phyloP scores from a whole-genome alignment of 2,113 vertebrate genomes.

The Osmerus eperlanus region DNA sequence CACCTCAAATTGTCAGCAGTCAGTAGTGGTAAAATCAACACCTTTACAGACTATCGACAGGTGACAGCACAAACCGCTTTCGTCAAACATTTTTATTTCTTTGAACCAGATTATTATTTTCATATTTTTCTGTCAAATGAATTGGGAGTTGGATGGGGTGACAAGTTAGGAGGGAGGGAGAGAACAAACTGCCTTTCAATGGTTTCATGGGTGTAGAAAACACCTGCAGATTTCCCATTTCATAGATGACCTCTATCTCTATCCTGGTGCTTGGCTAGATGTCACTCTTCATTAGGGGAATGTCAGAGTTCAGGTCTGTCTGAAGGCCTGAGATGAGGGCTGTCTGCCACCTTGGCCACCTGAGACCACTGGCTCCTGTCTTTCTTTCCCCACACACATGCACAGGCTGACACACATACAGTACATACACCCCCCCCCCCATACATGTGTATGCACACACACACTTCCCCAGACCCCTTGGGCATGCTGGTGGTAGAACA shows the following conservation, averaged over 20 bases:
- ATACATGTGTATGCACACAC: no score
- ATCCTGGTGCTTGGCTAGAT: neutral
- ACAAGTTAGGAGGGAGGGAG: neutral
- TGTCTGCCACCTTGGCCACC: neutral
- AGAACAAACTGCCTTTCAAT: neutral
- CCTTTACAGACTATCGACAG: no score
- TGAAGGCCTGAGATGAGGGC: neutral
- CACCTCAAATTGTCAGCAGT: no score
- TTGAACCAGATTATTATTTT: no score
- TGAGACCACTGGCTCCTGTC: neutral
- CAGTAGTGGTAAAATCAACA: no score
- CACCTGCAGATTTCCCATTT: slow-evolving; percentile 10
- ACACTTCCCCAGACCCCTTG: neutral
- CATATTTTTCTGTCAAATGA: no score
- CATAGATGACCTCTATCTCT: neutral
- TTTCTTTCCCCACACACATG: no score
- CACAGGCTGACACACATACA: no score
- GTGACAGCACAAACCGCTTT: no score
- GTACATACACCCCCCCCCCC: no score
- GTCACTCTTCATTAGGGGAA: slow-evolving; percentile 18
- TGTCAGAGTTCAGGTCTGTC: slow-evolving; percentile 10
- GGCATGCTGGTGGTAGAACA: neutral
- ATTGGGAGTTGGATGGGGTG: no score
- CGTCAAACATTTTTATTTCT: no score
- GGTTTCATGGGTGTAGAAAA: neutral